A percentile compares a stretch with the other conserved stretches of the same genome.
Conservation (phyloP, 2,888 invertebrate species). For the Blera fallax region DNA sequence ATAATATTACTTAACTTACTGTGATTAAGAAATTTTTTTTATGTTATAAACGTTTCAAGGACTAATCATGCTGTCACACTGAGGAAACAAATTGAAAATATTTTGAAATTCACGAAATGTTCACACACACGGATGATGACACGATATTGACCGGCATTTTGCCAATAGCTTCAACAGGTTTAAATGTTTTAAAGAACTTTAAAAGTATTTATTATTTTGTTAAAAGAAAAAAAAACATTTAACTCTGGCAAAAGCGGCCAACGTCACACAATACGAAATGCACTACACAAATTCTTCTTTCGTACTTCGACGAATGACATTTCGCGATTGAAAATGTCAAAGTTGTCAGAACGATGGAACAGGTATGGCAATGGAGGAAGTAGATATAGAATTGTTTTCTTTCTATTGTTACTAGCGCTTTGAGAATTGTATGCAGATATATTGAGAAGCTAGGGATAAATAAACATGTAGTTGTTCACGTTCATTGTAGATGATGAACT, state of each 20-base stretch:
- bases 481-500: too few relatives aligned
- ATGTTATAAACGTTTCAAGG: conserved; percentile 11
- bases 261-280: conserved; percentile 48
- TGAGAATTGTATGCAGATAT: too few relatives aligned
- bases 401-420: background rate
- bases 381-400: background rate
- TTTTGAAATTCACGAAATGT: conserved; percentile 1
- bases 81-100: background rate
- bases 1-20: conserved; percentile 38
- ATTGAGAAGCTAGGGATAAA: too few relatives aligned
- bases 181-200: background rate
- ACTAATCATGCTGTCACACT: conserved; percentile 1
- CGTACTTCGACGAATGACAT: conserved; percentile 11
- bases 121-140: background rate
- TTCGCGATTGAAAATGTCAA: conserved; percentile 9
- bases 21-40: background rate
- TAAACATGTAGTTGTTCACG: too few relatives aligned
- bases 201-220: background rate
- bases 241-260: conserved; percentile 18
- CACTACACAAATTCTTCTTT: conserved; percentile 3
- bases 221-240: background rate
- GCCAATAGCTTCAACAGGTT: background rate
- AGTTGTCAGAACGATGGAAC: background rate
- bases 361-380: background rate
- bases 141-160: conserved; percentile 15